Evolutionary conservation across 2,888 invertebrate genomes (phyloP).

Genomic region (Andrena dorsata): DNA sequence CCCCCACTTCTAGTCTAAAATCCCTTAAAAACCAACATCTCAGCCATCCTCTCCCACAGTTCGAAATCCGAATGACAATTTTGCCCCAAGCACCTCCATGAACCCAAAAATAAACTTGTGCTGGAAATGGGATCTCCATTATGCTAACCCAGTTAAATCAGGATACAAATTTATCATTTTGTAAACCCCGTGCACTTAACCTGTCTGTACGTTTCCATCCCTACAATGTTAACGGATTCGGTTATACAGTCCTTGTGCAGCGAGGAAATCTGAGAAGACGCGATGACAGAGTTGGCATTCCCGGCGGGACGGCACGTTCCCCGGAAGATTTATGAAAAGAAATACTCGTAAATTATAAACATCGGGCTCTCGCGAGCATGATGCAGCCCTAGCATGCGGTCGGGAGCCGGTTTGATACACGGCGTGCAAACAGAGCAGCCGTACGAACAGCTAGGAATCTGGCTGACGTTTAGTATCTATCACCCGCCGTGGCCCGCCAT

Average conservation of each 20-base stretch:
- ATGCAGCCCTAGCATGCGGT: conserved; percentile 35
- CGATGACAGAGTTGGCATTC: conserved; percentile 57
- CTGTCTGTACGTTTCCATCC: neutral
- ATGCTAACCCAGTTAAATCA: neutral
- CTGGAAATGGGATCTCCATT: no score
- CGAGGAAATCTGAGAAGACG: conserved; percentile 57
- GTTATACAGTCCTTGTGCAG: neutral
- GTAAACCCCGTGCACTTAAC: neutral
- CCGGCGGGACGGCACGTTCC: conserved; percentile 56
- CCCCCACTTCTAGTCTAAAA: no score
- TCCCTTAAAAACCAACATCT: no score
- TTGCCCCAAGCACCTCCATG: no score
- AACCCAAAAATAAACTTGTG: no score
- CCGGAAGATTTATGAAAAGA: conserved; percentile 75
- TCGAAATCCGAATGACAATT: no score
- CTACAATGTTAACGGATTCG: neutral
- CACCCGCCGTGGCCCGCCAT: conserved; percentile 52
- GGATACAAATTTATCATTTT: neutral
- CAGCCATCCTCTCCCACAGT: no score
- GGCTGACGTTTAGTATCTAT: conserved; percentile 70
- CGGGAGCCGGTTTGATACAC: conserved; percentile 61
- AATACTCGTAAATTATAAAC: conserved; percentile 76
- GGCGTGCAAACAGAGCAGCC: conserved; percentile 50
- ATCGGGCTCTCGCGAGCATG: conserved; percentile 52
- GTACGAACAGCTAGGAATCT: conserved; percentile 24